Evolutionary conservation across 2,797 vertebrate genomes (phyloP).

Genomic region (Eulemur rubriventer): DNA sequence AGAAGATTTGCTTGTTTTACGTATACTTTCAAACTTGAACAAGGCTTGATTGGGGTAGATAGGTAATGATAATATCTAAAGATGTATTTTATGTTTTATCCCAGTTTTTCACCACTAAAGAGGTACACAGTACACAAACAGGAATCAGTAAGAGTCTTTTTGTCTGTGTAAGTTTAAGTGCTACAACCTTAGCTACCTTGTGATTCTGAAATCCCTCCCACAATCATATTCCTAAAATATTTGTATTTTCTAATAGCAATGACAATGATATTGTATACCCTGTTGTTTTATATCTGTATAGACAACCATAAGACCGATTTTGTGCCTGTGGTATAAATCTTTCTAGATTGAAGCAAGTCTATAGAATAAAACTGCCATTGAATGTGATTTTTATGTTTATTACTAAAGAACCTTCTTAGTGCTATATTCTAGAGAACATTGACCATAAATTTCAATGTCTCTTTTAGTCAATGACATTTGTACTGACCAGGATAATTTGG

Average conservation of each 20-base stretch:
- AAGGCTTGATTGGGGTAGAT: not conserved
- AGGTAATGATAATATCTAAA: not conserved
- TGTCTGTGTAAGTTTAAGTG: not conserved
- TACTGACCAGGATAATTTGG: not conserved
- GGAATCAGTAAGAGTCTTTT: not conserved
- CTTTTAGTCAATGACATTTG: constrained; percentile 17
- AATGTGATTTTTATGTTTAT: not conserved
- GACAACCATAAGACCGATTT: not conserved
- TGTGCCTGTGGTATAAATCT: not conserved
- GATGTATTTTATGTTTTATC: not conserved
- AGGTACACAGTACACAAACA: too few species aligned
- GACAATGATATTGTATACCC: not conserved
- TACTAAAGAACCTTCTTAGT: not conserved
- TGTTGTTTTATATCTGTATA: not conserved
- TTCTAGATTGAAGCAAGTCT: not conserved
- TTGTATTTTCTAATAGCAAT: not conserved
- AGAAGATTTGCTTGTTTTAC: not conserved
- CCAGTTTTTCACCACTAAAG: not conserved
- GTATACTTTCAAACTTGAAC: not conserved
- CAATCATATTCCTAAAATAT: not conserved
- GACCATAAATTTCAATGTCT: not conserved
- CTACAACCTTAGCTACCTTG: not conserved
- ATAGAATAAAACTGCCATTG: not conserved
- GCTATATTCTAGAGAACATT: not conserved
- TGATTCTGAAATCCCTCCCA: not conserved